phyloP scores from a whole-genome alignment of 2,797 vertebrate genomes.

The Babyrousa celebensis region DNA sequence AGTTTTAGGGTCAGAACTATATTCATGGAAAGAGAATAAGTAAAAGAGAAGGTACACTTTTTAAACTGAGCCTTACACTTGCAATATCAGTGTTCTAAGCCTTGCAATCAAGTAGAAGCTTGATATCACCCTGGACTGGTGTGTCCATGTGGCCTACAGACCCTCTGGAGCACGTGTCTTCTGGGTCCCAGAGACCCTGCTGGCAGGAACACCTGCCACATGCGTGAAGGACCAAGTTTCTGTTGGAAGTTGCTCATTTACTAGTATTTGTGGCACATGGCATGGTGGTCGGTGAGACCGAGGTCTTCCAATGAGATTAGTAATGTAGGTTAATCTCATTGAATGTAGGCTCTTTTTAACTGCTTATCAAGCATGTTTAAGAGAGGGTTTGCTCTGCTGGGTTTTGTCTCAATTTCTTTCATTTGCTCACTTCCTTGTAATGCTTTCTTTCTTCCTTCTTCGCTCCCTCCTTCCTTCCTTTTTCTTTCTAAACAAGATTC shows the following conservation, averaged over 20 bases:
- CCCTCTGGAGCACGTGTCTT: not conserved
- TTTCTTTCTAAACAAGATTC: not conserved
- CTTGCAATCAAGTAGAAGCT: not conserved
- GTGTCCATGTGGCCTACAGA: not conserved
- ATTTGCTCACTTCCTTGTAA: not conserved
- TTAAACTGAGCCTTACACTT: not conserved
- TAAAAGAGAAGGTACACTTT: not conserved
- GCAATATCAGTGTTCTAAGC: not conserved
- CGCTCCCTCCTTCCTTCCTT: no score
- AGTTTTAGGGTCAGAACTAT: conserved; percentile 9
- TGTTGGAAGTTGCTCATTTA: not conserved
- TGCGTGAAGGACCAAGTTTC: not conserved
- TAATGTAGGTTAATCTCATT: not conserved
- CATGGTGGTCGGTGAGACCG: not conserved
- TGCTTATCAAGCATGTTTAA: not conserved
- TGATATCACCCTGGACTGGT: not conserved
- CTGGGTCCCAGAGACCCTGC: not conserved
- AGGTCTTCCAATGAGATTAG: not conserved
- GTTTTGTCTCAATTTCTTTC: conserved; percentile 19
- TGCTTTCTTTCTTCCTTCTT: not conserved
- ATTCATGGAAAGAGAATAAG: not conserved
- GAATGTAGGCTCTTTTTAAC: not conserved
- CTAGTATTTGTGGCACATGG: not conserved
- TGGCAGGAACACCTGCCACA: not conserved
- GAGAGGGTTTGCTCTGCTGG: not conserved